Evolutionary conservation across 2,113 vertebrate genomes (phyloP), one percentile per base, ranked within the genome.

Genomic region (Brachyhypopomus gauderio): DNA sequence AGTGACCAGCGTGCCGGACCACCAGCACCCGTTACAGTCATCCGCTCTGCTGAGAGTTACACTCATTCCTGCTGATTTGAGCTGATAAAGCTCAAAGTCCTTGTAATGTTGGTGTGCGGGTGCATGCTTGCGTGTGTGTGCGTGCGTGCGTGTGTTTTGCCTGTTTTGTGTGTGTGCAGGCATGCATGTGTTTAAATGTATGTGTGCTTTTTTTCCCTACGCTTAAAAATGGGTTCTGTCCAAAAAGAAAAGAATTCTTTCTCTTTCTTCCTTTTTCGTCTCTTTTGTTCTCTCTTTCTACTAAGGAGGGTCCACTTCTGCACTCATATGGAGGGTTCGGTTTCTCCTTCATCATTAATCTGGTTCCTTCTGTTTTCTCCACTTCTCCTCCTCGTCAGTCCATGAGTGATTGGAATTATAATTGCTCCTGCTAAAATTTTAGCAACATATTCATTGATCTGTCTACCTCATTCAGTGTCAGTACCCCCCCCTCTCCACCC

Each of bases 321-420:
- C 80, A 83, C 69, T 79, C 77, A 88, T 91, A 89, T 91, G 90
- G 91, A 89, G 90, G 89, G 91, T 92, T 91, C 90, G 87, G 90
- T 87, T 79, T 58, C 30, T 58, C 86, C 82, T 86, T 86, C 85
- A 83, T 86, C 84, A 83, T 84, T 82, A 80, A 38, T 72, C 70
- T 41, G 25, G 20, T 72, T 72, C 52, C 70, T 72, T 22, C 41
- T 52, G 70, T 52, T 72, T 25, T 20, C 41, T 71, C 2, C 76
- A 86, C 79, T 87, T 41, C 1, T 67, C 22, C 11, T 16, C 64
- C 63, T 78, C 63, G 36, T 60, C 52, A 52, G 9, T 55, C 67
- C 59, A 58, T 64, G 75, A 48, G 74, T 55, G 74, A 62, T 71
- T 72, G 63, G 72, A 83, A 78, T 70, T 52, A 72, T 81, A 72